Percentiles rank a stretch among this genome's conserved stretches.
These are phyloP conservation scores for Neodon shergylaensis DNA, from an alignment of 2,113 vertebrate species.

Conservation along the genomic window DNA sequence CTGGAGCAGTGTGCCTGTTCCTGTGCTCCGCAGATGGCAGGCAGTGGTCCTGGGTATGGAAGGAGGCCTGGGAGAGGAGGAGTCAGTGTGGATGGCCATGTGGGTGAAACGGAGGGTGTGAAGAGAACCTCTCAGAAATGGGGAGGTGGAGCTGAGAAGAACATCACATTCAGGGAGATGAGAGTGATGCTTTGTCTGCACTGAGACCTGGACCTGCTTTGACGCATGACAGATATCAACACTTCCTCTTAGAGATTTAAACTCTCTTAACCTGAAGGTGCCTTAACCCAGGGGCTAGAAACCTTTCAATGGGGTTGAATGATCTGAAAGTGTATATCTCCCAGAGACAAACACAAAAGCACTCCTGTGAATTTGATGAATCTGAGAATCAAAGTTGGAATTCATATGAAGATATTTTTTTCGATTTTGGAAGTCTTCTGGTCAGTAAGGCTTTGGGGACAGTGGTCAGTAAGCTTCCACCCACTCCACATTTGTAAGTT, in stretches of 20 bases:
- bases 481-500: background rate
- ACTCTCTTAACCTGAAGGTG: background rate
- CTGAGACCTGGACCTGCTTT: background rate
- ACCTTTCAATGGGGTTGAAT: background rate
- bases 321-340: background rate
- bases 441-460: background rate
- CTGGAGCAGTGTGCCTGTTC: background rate
- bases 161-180: too few relatives aligned
- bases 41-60: background rate
- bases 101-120: background rate
- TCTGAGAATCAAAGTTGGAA: background rate
- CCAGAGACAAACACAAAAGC: background rate
- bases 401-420: background rate
- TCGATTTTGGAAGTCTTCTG: background rate
- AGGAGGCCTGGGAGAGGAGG: too few relatives aligned
- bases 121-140: background rate
- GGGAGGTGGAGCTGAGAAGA: background rate
- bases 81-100: too few relatives aligned
- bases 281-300: background rate
- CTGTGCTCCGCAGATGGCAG: background rate
- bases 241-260: background rate
- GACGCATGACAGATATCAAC: too few relatives aligned
- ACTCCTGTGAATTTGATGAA: too few relatives aligned
- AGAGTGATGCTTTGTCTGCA: background rate
- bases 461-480: background rate